phyloP scores from a whole-genome alignment of 64 coral and sea anemone species.

The Pocillopora damicornis region DNA sequence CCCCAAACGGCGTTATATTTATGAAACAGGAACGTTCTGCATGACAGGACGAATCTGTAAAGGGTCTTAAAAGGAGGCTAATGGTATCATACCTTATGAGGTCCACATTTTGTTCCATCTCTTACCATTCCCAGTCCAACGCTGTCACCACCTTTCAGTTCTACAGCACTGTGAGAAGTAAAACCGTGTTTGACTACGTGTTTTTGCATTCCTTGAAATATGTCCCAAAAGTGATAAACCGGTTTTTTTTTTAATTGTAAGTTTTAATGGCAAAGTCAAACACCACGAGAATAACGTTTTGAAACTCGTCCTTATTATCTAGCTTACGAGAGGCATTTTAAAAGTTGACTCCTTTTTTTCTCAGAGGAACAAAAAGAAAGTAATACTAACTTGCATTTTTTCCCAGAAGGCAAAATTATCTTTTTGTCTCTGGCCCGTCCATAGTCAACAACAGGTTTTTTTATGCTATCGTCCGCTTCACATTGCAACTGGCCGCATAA shows the following conservation, averaged over 20 bases:
- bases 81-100: conserved; percentile 35
- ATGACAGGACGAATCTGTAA: too few relatives aligned
- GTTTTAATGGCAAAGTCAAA: too few relatives aligned
- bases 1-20: too few relatives aligned
- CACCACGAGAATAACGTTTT: too few relatives aligned
- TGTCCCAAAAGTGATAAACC: not conserved
- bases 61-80: too few relatives aligned
- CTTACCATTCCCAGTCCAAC: conserved; percentile 64
- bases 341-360: not conserved
- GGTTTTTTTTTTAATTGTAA: too few relatives aligned
- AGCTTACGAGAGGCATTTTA: not conserved
- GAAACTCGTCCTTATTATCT: too few relatives aligned
- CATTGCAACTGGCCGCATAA: conserved; percentile 81
- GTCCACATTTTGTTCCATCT: conserved; percentile 73
- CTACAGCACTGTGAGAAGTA: conserved; percentile 43
- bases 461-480: not conserved
- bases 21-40: too few relatives aligned
- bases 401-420: conserved; percentile 25
- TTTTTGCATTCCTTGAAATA: not conserved
- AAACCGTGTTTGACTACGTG: not conserved
- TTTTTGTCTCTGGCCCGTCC: conserved; percentile 42
- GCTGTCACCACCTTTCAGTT: conserved; percentile 21
- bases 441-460: conserved; percentile 49
- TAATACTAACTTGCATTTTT: conserved; percentile 53
- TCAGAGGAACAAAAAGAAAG: not conserved